Conservation (phyloP, 1,140 invertebrate genomes). For the Rhopalosiphum maidis region DNA sequence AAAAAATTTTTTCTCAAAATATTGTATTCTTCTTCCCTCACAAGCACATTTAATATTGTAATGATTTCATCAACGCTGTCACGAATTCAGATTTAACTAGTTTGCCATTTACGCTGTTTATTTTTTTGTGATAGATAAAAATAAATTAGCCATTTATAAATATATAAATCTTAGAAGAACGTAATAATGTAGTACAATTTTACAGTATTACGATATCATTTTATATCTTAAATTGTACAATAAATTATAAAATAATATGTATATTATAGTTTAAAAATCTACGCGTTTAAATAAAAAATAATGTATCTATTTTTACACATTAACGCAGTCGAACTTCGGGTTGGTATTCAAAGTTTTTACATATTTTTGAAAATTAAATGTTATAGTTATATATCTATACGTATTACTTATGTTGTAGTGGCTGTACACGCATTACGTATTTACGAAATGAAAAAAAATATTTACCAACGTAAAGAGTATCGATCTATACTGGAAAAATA, state of each 20-base stretch:
- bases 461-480: not conserved
- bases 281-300: too few species aligned
- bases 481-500: not conserved
- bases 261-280: too few species aligned
- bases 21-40: not conserved
- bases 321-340: too few species aligned
- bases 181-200: too few species aligned
- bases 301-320: too few species aligned
- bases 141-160: too few species aligned
- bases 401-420: not conserved
- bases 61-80: not conserved
- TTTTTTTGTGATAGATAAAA: not conserved
- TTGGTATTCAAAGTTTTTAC: too few species aligned
- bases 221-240: too few species aligned
- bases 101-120: not conserved
- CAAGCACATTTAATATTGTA: not conserved
- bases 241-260: too few species aligned
- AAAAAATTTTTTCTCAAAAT: not conserved
- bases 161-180: too few species aligned
- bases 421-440: not conserved
- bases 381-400: too few species aligned
- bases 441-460: not conserved
- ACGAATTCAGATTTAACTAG: not conserved
- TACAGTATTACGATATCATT: too few species aligned
- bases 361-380: not conserved